Percentiles rank a stretch among this genome's conserved stretches.
Conservation (phyloP, 2,797 vertebrate species). For the Acipenser transmontanus region DNA sequence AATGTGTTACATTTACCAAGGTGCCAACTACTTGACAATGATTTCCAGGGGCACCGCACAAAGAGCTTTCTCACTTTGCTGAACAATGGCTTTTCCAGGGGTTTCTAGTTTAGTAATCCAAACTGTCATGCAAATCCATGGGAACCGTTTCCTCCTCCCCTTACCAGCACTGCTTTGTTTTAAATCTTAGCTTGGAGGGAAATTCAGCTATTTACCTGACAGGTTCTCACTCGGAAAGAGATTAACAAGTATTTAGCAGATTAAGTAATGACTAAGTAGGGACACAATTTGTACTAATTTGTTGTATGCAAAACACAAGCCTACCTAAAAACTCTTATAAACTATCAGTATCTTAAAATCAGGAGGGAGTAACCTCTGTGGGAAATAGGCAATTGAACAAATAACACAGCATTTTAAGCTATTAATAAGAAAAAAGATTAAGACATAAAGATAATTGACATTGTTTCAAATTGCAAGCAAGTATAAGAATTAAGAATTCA, state of each 20-base stretch:
- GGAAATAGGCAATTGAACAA: no score
- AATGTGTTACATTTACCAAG: constrained; percentile 31
- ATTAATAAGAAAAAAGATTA: no score
- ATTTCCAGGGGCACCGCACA: constrained; percentile 22
- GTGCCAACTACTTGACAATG: constrained; percentile 35
- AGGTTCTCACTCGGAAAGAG: constrained; percentile 54
- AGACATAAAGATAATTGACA: no score
- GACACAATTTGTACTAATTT: constrained; percentile 56
- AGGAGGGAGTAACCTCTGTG: no score
- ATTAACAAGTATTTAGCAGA: constrained; percentile 55
- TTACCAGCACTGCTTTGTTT: constrained; percentile 35
- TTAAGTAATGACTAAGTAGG: constrained; percentile 55
- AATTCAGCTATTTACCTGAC: constrained; percentile 50
- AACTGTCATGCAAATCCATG: constrained; percentile 38
- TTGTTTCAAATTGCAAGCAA: no score
- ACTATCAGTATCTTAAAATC: no score
- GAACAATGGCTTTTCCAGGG: constrained; percentile 27
- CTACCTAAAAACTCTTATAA: no score
- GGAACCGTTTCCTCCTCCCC: constrained; percentile 29
- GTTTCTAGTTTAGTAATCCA: constrained; percentile 27
- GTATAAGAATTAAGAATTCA: no score
- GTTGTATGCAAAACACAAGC: constrained; percentile 44
- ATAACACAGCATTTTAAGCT: no score
- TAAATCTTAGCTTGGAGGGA: constrained; percentile 28
- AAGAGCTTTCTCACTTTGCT: constrained; percentile 25